Evolutionary conservation across 2,113 vertebrate species (phyloP), one percentile per base, ranked within the genome.

Genomic region (Aphelocoma coerulescens): DNA sequence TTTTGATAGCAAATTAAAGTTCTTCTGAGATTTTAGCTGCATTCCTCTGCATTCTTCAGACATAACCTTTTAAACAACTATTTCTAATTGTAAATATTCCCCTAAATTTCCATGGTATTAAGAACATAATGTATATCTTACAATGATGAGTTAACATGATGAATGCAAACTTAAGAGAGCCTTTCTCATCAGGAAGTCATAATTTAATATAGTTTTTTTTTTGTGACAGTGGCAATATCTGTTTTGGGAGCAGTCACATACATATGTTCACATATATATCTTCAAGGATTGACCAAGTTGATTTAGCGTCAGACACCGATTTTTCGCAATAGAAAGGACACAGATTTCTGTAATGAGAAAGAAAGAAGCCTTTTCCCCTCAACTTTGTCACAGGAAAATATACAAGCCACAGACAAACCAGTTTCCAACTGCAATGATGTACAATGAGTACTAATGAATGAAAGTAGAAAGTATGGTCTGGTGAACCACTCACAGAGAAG

Each of bases 1-100:
- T 97, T 98, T 81, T 98, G 97, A 98, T 98, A 96, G 96, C 91
- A 87, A 97, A 95, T 97, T 98, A 93, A 95, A 97, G 82, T 89
- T 96, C 91, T 95, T 96, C 26, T 69, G 94, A 98, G 95, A 97
- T 91, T 69, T 94, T 87, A 88, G 80, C 78, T 97, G 67, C 66
- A 82, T 96, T 97, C 91, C 85, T 96, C 82, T 96, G 68, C 82
- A 75, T 87, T 96, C 76, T 96, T 95, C 67, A 89, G 75, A 83
- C 91, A 44, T 89, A 96, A 89, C 65, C 67, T 88, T 93, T 98
- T 92, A 93, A 97, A 93, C 33, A 97, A 95, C 33, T 87, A 93
- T 96, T 94, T 93, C 67, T 83, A 95, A 86, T 89, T 95, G 85
- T 97, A 98, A 97, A 98, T 97, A 96, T 96, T 95, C 62, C 59